Evolutionary conservation across 2,888 invertebrate species (phyloP), one percentile per base, ranked within the genome.

Genomic region (Agrochola litura): DNA sequence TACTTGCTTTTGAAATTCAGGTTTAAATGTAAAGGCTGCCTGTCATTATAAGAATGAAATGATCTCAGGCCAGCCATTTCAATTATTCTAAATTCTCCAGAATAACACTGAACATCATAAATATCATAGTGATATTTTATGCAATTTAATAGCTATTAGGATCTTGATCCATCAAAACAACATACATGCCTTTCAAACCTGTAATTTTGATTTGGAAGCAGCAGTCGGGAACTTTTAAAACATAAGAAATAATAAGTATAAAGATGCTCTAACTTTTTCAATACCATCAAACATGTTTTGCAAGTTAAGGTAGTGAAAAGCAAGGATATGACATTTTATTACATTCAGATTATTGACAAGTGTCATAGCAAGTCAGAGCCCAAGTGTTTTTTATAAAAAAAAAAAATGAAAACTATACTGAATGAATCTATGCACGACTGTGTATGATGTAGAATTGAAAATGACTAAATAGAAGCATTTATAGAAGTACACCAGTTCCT

Each of bases 101-200:
- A 25, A 46, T n/a, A 56, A 25, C 12, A 58, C 6, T 58, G 58
- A n/a, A 56, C 5, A 56, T n/a, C n/a, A 56, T 12, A 56, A 56
- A 25, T 56, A 56, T 2, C 12, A 43, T 12, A 43, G 22, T 22
- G 5, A 54, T 30, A 9, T 74, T 52, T 72, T 54, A 43, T 30
- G 4, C 9, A 30, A 22, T 43, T 54, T 22, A 25, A 58, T 22
- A 56, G 19, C 16, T n/a, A 46, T 43, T 30, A 30, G 2, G 4
- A 41, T 71, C 19, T 71, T 70, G 14, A 72, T 41, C 19, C 4
- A 25, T 71, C 6, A 52, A 52, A 72, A 22, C 6, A 69, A 19
- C 6, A 46, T 16, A 6, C 3, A 66, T n/a, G 10, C 12, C 6
- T 70, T 56, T 43, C 22, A 30, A n/a, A 56, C 3, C n/a, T 30